Percentiles rank a stretch among this genome's conserved stretches.
phyloP scores from a whole-genome alignment of 2,113 vertebrate genomes.

The Tragulus kanchil region DNA sequence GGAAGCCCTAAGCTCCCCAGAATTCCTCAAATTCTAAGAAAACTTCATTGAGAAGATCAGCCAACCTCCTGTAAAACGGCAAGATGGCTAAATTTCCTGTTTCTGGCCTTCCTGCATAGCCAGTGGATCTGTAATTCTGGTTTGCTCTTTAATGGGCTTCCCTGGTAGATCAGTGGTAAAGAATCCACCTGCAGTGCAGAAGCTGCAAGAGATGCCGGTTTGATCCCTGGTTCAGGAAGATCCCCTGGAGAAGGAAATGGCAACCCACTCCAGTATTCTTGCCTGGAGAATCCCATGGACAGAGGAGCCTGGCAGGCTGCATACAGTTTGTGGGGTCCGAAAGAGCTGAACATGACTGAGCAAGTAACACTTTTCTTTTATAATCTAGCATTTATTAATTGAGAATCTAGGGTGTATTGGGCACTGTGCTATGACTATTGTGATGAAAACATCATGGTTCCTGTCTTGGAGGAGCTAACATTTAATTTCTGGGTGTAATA shows the following conservation, averaged over 20 bases:
- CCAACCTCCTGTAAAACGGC: neutral
- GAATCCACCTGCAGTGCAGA: neutral
- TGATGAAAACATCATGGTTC: neutral
- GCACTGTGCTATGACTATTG: neutral
- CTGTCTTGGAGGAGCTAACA: neutral
- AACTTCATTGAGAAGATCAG: neutral
- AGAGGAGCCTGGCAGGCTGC: neutral
- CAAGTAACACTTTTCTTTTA: neutral
- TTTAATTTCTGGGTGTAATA: neutral
- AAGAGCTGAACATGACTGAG: neutral
- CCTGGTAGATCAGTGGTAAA: neutral
- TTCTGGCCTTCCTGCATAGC: neutral
- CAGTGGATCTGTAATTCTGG: neutral
- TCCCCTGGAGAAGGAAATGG: neutral
- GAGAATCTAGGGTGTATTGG: neutral
- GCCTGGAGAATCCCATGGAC: neutral
- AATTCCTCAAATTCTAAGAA: neutral
- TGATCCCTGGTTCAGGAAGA: neutral
- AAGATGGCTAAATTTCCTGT: neutral
- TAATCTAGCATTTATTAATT: neutral
- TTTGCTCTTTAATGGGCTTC: neutral
- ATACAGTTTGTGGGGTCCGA: neutral
- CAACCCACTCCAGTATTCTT: neutral
- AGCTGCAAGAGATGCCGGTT: neutral
- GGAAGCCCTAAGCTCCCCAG: neutral